Conservation (phyloP, 2,797 vertebrate genomes). For the Pogoniulus pusillus region DNA sequence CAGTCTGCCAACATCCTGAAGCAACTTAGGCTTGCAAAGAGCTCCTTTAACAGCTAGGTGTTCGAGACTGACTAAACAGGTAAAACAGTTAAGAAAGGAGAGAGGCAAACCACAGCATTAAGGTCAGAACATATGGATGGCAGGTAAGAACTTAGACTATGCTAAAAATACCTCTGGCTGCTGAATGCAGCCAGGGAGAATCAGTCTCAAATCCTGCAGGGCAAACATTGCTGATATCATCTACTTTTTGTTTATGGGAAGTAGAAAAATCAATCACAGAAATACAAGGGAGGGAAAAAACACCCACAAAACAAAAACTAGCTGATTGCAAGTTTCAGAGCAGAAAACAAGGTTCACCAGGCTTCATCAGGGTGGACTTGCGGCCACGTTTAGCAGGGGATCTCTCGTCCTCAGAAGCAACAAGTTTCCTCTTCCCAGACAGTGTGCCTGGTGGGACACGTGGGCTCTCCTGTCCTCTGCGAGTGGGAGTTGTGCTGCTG, state of each 20-base stretch:
- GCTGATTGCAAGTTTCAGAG: neutral
- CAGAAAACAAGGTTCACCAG: conserved; percentile 74
- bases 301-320: neutral
- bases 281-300: neutral
- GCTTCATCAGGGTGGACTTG: conserved; percentile 78
- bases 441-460: conserved; percentile 74
- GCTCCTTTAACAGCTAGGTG: neutral
- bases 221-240: neutral
- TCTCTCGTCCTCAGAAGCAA: conserved; percentile 78
- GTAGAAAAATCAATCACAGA: neutral
- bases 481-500: conserved; percentile 78
- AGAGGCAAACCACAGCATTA: neutral
- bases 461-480: conserved; percentile 80
- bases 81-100: neutral
- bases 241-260: neutral
- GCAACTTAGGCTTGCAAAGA: neutral
- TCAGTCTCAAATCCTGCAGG: neutral
- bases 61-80: neutral
- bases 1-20: neutral
- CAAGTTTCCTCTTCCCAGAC: conserved; percentile 89
- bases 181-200: neutral
- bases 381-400: conserved; percentile 91
- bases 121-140: neutral
- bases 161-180: neutral
- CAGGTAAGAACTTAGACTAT: neutral